Evolutionary conservation across 1,140 invertebrate genomes (phyloP), one percentile per base, ranked within the genome.

Genomic region (Archivesica marissinica): DNA sequence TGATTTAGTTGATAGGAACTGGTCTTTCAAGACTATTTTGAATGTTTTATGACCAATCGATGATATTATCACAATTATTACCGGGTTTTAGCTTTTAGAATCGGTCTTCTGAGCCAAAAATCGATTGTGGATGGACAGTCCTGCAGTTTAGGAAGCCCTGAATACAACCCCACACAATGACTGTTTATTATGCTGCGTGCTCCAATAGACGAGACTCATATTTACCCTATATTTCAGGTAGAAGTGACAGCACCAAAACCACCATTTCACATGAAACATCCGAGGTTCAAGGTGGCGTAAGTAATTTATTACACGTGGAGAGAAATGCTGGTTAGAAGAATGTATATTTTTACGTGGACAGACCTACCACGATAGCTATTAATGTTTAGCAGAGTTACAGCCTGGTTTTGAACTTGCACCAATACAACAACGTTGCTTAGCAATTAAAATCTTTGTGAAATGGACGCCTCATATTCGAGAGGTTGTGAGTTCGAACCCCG

Each of bases 251-350:
- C 50, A 33, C 81, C 81, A 41, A 59, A 76, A 23, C 70, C 81
- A 50, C 81, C 81, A 70, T 81, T 81, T 50, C 25, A 81, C 41
- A 38, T 81, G n/a, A 81, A 81, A 39, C 78, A 81, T 70, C 39
- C 56, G 15, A 70, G 50, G 23, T 72, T 81, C 23, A 54, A 50
- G 28, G 50, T 81, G 0, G 25, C 28, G 78, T 81, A 81, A 81
- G 78, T 79, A 20, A 38, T 41, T 70, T 7, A 28, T 9, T 59
- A n/a, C n/a, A n/a, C n/a, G n/a, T n/a, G n/a, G n/a, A n/a, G n/a
- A 59, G 56, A 59, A 59, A 28, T 13, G 7, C 11, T 13, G 20
- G 56, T 23, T 23, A 23, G 23, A 70, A 30, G 9, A 41, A 4
- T 30, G n/a, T 30, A 4, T 33, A 30, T 17, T 30, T 9, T 9